Percentiles rank a stretch among this genome's conserved stretches.
phyloP scores from a whole-genome alignment of 2,888 invertebrate genomes.

The Agrenia bidenticulata region DNA sequence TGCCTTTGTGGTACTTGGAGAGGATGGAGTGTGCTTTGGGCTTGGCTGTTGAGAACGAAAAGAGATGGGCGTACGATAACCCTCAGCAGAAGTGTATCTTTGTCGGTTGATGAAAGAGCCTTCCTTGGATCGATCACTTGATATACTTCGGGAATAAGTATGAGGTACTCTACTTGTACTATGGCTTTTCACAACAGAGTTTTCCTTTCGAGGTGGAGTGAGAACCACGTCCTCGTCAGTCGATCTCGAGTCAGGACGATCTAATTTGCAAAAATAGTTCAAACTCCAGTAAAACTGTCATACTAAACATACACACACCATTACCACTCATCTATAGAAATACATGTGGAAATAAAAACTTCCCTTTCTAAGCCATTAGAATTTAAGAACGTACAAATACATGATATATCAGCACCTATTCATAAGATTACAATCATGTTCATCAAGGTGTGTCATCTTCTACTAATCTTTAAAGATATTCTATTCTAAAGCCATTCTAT shows the following conservation, averaged over 20 bases:
- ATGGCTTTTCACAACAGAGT: slow-evolving; percentile 63
- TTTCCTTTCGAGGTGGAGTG: slow-evolving; percentile 61
- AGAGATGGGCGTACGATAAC: slow-evolving; percentile 2
- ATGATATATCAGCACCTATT: no score
- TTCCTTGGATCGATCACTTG: slow-evolving; percentile 31
- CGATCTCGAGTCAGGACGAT: slow-evolving; percentile 55
- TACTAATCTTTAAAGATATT: no score
- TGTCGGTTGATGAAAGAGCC: slow-evolving; percentile 8
- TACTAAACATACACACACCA: no score
- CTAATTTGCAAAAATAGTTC: slow-evolving; percentile 32
- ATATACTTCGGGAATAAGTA: slow-evolving; percentile 26
- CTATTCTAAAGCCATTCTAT: no score
- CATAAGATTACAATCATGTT: no score
- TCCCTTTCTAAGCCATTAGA: no score
- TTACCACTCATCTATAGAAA: no score
- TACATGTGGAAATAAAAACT: no score
- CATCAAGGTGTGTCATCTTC: no score
- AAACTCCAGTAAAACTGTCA: no score
- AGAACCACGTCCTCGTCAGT: slow-evolving; percentile 53
- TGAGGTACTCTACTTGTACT: slow-evolving; percentile 55
- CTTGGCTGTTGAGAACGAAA: background rate
- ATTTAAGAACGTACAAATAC: no score
- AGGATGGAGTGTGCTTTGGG: background rate
- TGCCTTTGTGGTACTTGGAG: slow-evolving; percentile 21
- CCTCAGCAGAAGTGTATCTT: slow-evolving; percentile 16